Conservation (phyloP, 2,113 vertebrate genomes). For the Probosciger aterrimus region DNA sequence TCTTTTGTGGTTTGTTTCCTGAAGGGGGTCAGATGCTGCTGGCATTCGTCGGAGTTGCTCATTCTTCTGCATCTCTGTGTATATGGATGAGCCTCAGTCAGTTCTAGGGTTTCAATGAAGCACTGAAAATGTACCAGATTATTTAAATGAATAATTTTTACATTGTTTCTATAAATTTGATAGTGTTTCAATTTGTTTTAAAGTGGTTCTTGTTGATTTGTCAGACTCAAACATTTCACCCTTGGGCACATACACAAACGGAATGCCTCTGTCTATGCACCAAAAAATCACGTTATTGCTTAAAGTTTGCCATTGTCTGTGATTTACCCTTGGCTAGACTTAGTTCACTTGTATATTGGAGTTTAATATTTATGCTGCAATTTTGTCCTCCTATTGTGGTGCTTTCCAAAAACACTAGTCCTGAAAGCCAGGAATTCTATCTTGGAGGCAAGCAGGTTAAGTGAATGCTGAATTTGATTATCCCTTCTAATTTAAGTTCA, state of each 20-base stretch:
- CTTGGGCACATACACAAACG: rapidly evolving
- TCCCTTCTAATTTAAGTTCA: background rate
- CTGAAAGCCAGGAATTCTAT: background rate
- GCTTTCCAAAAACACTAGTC: background rate
- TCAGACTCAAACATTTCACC: background rate
- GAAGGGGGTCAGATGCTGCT: background rate
- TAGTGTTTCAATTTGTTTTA: background rate
- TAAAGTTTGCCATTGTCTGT: no score
- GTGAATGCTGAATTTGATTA: background rate
- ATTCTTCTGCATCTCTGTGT: background rate
- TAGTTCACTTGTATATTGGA: background rate
- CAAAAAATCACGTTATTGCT: background rate
- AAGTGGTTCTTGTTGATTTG: background rate
- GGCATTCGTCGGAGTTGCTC: rapidly evolving
- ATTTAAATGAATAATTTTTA: background rate
- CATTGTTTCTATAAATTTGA: background rate
- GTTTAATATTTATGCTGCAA: background rate
- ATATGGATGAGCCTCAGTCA: background rate
- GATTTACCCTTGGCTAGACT: background rate
- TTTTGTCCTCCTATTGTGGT: rapidly evolving
- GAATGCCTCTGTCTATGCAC: background rate
- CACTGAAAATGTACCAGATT: background rate
- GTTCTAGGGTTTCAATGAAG: background rate
- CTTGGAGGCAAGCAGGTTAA: background rate
- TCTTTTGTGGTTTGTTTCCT: background rate